These are phyloP conservation scores for Oreonectes daqikongensis DNA, from an alignment of 2,797 vertebrate genomes.

Conservation along the genomic window DNA sequence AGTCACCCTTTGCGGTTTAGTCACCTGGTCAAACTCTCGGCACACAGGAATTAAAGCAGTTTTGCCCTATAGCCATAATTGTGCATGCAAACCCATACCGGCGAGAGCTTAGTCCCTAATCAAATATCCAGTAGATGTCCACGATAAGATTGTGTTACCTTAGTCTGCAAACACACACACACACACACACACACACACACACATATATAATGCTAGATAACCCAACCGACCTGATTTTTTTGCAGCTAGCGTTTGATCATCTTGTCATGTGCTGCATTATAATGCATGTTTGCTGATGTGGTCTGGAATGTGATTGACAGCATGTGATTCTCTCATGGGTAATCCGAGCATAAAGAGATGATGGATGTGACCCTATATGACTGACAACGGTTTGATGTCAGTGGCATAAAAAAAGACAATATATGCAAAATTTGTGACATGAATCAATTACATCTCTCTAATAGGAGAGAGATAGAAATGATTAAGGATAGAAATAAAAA, in stretches of 20 bases:
- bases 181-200: not conserved
- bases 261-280: not conserved
- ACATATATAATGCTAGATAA: conserved; percentile 4
- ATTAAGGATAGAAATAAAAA: no score
- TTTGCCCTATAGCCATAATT: conserved; percentile 8
- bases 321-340: conserved; percentile 22
- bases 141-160: conserved; percentile 23
- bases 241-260: not conserved
- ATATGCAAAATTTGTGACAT: conserved; percentile 37
- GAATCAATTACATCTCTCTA: conserved; percentile 37
- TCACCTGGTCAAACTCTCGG: not conserved
- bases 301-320: conserved; percentile 15
- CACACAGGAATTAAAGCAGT: conserved; percentile 8
- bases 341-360: conserved; percentile 16
- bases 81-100: conserved; percentile 31
- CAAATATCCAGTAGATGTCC: conserved; percentile 25
- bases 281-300: not conserved
- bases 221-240: conserved; percentile 7
- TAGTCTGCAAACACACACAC: not conserved
- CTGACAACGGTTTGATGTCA: conserved; percentile 30
- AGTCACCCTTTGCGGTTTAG: conserved; percentile 9
- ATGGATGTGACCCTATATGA: conserved; percentile 2
- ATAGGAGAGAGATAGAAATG: not conserved
- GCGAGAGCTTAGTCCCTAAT: conserved; percentile 18
- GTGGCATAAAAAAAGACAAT: conserved; percentile 35